These are phyloP conservation scores for Catocala fraxini DNA, from an alignment of 2,888 invertebrate genomes.

Conservation along the genomic window DNA sequence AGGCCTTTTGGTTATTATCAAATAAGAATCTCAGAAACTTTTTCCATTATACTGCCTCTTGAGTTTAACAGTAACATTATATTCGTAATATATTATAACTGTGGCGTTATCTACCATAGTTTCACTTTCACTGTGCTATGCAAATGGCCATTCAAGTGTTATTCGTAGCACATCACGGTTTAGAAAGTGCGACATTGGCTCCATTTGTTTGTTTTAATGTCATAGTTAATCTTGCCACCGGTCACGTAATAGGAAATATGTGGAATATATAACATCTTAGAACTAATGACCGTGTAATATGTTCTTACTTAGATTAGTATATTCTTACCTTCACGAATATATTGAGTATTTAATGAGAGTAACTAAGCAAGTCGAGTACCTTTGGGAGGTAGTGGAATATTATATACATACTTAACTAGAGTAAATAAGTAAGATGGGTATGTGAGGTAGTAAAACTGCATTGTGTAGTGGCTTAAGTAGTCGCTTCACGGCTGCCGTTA, in stretches of 20 bases:
- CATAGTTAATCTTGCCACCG: not conserved
- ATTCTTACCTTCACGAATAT: too few species aligned
- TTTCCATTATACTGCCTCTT: not conserved
- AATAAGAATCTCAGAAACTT: too few species aligned
- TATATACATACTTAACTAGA: too few species aligned
- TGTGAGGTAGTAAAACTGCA: too few species aligned
- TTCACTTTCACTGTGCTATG: conserved; percentile 25
- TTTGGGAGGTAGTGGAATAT: too few species aligned
- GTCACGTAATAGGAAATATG: conserved; percentile 2
- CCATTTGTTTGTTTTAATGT: conserved; percentile 21
- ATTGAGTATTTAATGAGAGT: too few species aligned
- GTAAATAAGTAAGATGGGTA: too few species aligned
- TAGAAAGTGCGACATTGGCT: conserved; percentile 22
- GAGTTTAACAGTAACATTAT: conserved; percentile 8
- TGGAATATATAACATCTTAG: not conserved
- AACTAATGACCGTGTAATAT: not conserved
- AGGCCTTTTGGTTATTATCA: too few species aligned
- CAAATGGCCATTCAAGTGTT: conserved; percentile 17
- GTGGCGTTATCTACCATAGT: conserved; percentile 11
- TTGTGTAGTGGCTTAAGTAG: too few species aligned
- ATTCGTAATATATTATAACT: conserved; percentile 12
- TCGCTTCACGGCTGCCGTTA: too few species aligned
- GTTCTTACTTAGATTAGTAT: too few species aligned
- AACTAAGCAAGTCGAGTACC: too few species aligned
- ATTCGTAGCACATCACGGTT: conserved; percentile 12